These are phyloP conservation scores for Caloenas nicobarica DNA, from an alignment of 2,113 vertebrate genomes.

Conservation along the genomic window DNA sequence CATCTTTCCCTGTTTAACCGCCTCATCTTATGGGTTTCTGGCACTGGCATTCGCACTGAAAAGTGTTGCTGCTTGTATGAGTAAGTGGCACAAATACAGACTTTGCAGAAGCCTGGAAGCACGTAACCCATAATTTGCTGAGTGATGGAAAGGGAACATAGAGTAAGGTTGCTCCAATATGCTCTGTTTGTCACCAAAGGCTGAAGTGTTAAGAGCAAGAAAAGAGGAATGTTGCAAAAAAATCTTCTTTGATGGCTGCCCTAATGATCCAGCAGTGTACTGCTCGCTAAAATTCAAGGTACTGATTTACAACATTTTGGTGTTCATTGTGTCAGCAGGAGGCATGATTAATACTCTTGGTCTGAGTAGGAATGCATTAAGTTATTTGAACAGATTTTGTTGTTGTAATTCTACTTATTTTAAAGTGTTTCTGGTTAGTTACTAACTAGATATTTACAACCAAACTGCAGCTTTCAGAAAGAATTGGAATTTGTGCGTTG, in stretches of 20 bases:
- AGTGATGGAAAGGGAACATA: not conserved
- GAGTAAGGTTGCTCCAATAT: not conserved
- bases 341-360: not conserved
- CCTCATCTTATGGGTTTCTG: not conserved
- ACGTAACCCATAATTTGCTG: not conserved
- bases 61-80: conserved; percentile 8
- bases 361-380: not conserved
- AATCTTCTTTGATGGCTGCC: not conserved
- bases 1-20: not conserved
- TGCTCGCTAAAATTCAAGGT: not conserved
- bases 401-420: not conserved
- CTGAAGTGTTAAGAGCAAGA: not conserved
- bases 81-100: not conserved
- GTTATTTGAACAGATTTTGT: not conserved
- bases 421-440: not conserved
- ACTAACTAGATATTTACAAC: not conserved
- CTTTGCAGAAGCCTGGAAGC: not conserved
- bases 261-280: not conserved
- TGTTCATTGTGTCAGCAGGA: not conserved
- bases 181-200: not conserved
- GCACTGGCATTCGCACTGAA: not conserved
- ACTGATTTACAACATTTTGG: not conserved
- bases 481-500: not conserved
- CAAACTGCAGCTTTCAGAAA: not conserved
- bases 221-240: conserved; percentile 3